Percentiles rank a stretch among this genome's conserved stretches.
These are phyloP conservation scores for Callimorpha dominula DNA, from an alignment of 2,888 invertebrate species.

Conservation along the genomic window DNA sequence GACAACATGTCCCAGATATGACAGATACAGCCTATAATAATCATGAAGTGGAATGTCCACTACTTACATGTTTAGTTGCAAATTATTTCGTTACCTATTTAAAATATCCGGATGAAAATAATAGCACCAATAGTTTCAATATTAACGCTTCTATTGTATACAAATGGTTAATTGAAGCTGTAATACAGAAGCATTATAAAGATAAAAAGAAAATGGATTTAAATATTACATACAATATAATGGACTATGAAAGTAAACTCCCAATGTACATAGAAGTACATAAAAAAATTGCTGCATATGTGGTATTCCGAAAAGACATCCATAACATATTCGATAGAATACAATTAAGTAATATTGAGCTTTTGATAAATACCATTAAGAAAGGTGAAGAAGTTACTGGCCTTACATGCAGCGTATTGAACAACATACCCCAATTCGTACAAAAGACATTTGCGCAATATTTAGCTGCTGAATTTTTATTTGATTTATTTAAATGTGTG, in stretches of 20 bases:
- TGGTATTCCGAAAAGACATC: neutral
- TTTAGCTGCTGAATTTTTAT: conserved; percentile 12
- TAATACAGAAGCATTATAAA: conserved; percentile 29
- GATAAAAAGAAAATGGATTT: conserved; percentile 32
- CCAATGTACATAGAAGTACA: conserved; percentile 23
- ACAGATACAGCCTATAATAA: neutral
- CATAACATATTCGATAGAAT: conserved; percentile 20
- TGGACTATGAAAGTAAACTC: conserved; percentile 25
- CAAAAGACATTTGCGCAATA: conserved; percentile 15
- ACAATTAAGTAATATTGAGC: neutral
- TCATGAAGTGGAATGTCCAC: conserved; percentile 14
- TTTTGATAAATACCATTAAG: conserved; percentile 4
- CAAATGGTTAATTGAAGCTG: conserved; percentile 26
- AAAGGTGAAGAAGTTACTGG: conserved; percentile 10
- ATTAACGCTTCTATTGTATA: conserved; percentile 21
- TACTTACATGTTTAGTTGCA: conserved; percentile 27
- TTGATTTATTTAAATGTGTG: conserved; percentile 1
- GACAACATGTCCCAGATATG: neutral
- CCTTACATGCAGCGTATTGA: neutral
- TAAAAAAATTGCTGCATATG: conserved; percentile 29
- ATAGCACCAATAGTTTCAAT: conserved; percentile 21
- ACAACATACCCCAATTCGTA: conserved; percentile 5
- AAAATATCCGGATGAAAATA: conserved; percentile 11
- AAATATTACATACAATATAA: conserved; percentile 21
- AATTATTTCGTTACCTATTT: conserved; percentile 24